Base-by-base conservation (phyloP, 2,888 invertebrate species). In the Brenthis ino region DNA sequence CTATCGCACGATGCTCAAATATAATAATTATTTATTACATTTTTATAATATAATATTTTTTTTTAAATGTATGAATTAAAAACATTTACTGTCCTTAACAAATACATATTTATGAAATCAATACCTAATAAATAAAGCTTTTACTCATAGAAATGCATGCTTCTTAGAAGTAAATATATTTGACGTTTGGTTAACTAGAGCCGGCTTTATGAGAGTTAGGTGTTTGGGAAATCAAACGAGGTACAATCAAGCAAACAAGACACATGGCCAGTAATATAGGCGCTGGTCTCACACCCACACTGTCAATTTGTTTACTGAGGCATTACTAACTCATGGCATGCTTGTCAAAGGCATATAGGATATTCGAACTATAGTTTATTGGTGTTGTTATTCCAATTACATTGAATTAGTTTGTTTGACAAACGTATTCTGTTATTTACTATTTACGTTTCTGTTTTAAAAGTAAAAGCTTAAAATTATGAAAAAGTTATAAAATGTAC, bases 221-320 rank as follows among this genome's bases (percentile, higher is more conserved):
- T 60, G 65, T 60, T 65, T 55, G 24, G 55, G 64, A 50, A 65
- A 61, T 61, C 65, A 51, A 47, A 53, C 24, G 37, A 66, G 54
- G 60, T 54, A 57, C 63, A 58, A 69, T 67, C 69, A 63, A 63
- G 69, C 54, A 66, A 57, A 69, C 66, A 63, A 48, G 57, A 61
- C 57, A 51, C 54, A 53, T 67, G 54, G 16, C 55, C 58, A 33
- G 51, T 53, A 66, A 63, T 69, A 66, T 24, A 50, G 66, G 37
- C 37, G 48, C 16, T 20, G 54, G 60, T 51, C 53, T 57, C 47
- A 56, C 20, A 61, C 48, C 51, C 50, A 48, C 61, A 61, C 54
- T 55, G 63, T 66, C 57, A 54, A 63, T 69, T 57, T 66, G 66
- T 66, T 63, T 67, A 66, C 63, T 63, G 66, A 69, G 63, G 66